These are phyloP conservation scores for Trichosurus vulpecula DNA, from an alignment of 2,797 vertebrate species.

Conservation along the genomic window DNA sequence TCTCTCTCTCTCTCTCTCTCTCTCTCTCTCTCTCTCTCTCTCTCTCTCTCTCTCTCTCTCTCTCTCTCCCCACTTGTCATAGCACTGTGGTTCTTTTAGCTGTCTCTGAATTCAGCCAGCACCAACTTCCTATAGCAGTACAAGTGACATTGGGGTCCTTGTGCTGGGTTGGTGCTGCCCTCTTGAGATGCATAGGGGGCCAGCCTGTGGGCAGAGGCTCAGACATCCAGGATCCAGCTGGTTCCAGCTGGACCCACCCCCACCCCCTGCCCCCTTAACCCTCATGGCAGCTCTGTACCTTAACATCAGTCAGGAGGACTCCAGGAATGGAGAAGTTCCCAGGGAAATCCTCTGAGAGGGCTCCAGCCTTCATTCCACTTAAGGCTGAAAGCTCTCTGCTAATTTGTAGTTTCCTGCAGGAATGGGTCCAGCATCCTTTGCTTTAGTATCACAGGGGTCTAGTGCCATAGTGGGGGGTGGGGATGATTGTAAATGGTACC, in stretches of 20 bases:
- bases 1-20: too few species aligned
- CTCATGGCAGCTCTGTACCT: background rate
- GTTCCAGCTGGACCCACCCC: background rate
- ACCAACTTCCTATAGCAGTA: constrained; percentile 39
- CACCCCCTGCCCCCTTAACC: fast-evolving
- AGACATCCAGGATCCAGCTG: background rate
- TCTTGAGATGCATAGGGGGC: background rate
- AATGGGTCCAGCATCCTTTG: background rate
- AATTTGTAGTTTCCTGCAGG: background rate
- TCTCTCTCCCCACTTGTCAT: background rate
- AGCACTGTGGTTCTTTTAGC: constrained; percentile 20
- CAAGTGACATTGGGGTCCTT: constrained; percentile 25
- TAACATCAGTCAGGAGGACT: background rate
- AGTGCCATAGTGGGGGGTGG: background rate
- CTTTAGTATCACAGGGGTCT: background rate
- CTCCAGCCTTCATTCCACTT: too few species aligned
- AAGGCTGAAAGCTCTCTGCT: background rate
- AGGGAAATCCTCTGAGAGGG: too few species aligned
- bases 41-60: too few species aligned
- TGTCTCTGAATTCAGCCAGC: constrained; percentile 9
- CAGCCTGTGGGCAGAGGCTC: background rate
- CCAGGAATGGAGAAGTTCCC: background rate
- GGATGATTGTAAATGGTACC: background rate
- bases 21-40: too few species aligned
- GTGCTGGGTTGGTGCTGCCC: background rate